These are phyloP conservation scores for Megalonaias nervosa DNA, from an alignment of 1,140 invertebrate genomes.

Conservation along the genomic window DNA sequence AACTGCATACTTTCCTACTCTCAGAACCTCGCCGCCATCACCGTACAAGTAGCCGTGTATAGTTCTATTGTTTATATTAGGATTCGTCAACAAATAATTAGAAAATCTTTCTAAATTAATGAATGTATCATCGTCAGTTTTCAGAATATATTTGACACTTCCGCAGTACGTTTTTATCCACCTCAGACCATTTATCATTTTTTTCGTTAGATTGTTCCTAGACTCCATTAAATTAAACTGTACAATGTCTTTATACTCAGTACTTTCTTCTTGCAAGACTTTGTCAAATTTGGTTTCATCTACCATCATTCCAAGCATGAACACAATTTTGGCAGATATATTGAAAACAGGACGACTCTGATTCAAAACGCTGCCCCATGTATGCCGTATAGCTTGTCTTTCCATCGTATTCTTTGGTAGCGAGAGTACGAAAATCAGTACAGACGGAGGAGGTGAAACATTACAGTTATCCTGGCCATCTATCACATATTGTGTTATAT, in stretches of 20 bases:
- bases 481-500: too few relatives aligned
- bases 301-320: neutral
- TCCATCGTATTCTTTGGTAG: too few relatives aligned
- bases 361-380: too few relatives aligned
- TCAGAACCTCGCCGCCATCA: too few relatives aligned
- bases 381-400: too few relatives aligned
- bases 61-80: neutral
- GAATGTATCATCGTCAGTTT: slow-evolving; percentile 4
- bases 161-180: slow-evolving; percentile 3
- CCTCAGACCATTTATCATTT: slow-evolving; percentile 4
- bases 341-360: too few relatives aligned
- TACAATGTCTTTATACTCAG: neutral
- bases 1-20: neutral
- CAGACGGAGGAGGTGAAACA: too few relatives aligned
- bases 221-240: slow-evolving; percentile 5
- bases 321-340: neutral
- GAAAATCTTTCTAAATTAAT: neutral
- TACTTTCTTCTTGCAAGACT: neutral
- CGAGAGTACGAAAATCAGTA: too few relatives aligned
- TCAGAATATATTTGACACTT: neutral
- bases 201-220: neutral
- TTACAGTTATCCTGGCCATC: too few relatives aligned
- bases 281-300: neutral
- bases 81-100: neutral
- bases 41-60: neutral